Conservation (phyloP, 2,113 vertebrate genomes). For the Larimichthys polyactis region DNA sequence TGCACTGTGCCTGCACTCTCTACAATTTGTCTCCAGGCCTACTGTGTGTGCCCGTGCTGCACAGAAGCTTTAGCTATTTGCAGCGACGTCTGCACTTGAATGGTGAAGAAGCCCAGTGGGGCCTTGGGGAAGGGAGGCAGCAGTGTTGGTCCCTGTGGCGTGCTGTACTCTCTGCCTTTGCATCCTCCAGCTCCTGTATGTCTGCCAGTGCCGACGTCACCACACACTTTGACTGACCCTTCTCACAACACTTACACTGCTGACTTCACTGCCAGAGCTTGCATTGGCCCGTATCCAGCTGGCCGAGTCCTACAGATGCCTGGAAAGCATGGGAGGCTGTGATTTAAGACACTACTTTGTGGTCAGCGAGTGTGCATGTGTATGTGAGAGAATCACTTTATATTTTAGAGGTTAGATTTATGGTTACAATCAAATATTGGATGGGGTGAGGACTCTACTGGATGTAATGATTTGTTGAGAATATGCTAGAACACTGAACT, state of each 20-base stretch:
- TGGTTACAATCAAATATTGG: too few relatives aligned
- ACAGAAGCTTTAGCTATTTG: not conserved
- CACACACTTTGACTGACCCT: constrained; percentile 75
- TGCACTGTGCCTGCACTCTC: too few relatives aligned
- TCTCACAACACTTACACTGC: constrained; percentile 50
- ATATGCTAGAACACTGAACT: too few relatives aligned
- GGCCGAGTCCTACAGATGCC: constrained; percentile 46
- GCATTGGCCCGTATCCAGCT: constrained; percentile 73
- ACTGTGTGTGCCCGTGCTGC: too few relatives aligned
- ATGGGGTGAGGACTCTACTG: too few relatives aligned
- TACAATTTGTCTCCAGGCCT: too few relatives aligned
- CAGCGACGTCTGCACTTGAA: not conserved
- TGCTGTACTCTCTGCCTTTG: constrained; percentile 10
- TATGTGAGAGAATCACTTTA: too few relatives aligned
- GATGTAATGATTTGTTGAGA: too few relatives aligned
- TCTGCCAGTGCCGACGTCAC: constrained; percentile 65
- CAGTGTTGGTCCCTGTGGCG: not conserved
- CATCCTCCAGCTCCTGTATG: constrained; percentile 29
- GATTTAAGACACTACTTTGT: too few relatives aligned
- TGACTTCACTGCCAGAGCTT: constrained; percentile 72
- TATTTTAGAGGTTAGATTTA: too few relatives aligned
- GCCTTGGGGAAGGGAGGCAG: not conserved
- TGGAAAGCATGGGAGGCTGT: constrained; percentile 14
- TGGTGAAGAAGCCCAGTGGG: not conserved
- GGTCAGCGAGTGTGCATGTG: too few relatives aligned